Conservation (phyloP, 1,140 invertebrate genomes). For the Drosophila equinoxialis region DNA sequence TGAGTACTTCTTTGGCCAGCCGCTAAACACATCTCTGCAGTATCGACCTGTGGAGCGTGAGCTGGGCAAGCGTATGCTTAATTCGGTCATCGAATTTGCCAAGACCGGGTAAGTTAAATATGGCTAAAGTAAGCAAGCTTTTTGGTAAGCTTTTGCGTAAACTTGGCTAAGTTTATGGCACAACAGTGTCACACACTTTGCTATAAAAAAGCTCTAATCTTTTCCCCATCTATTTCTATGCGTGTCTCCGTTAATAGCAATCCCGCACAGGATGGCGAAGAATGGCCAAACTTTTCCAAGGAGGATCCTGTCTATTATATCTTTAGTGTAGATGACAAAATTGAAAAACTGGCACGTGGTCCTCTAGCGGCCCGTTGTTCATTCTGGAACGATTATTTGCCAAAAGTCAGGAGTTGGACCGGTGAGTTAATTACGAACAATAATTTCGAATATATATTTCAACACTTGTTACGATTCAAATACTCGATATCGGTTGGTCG, state of each 20-base stretch:
- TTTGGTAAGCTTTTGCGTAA: slow-evolving; percentile 16
- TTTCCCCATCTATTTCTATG: neutral
- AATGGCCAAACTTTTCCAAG: slow-evolving; percentile 94
- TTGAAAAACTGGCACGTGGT: slow-evolving; percentile 87
- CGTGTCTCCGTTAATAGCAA: slow-evolving; percentile 85
- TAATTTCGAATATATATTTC: neutral
- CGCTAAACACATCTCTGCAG: slow-evolving; percentile 91
- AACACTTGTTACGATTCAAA: no score
- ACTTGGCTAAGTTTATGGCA: slow-evolving; percentile 30
- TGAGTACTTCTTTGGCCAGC: slow-evolving; percentile 97
- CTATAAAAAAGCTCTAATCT: slow-evolving; percentile 30
- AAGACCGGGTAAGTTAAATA: slow-evolving; percentile 89
- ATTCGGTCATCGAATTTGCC: slow-evolving; percentile 93
- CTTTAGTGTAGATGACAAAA: slow-evolving; percentile 89
- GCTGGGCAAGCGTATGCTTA: slow-evolving; percentile 93
- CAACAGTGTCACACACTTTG: neutral
- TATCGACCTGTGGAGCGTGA: slow-evolving; percentile 93
- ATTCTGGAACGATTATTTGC: slow-evolving; percentile 98
- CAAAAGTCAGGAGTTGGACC: slow-evolving; percentile 90
- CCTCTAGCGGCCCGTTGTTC: slow-evolving; percentile 94
- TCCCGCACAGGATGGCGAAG: slow-evolving; percentile 90
- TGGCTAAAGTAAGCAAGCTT: slow-evolving; percentile 18
- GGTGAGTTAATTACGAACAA: slow-evolving; percentile 83
- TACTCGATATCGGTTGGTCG: neutral
- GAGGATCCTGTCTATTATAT: slow-evolving; percentile 94